Evolutionary conservation across 2,797 vertebrate genomes (phyloP).

Genomic region (Tragopan temminckii): DNA sequence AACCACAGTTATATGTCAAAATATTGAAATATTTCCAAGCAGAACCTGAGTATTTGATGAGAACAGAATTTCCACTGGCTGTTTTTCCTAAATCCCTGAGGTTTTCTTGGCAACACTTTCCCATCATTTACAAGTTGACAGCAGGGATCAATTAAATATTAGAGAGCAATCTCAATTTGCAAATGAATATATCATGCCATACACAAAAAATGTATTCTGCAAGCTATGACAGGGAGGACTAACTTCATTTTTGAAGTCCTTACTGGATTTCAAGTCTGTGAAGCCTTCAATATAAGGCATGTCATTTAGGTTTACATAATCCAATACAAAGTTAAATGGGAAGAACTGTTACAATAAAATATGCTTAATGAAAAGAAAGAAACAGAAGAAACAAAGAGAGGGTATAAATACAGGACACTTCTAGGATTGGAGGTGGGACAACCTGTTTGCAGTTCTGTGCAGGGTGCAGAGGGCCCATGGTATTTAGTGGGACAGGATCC

Average conservation of each 20-base stretch:
- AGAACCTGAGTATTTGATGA: not conserved
- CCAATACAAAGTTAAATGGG: not conserved
- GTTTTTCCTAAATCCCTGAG: not conserved
- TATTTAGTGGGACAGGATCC: not conserved
- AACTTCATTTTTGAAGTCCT: not conserved
- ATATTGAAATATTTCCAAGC: not conserved
- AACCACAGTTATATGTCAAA: not conserved
- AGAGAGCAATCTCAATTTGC: not conserved
- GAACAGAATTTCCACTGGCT: not conserved
- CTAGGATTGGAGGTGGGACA: fast-evolving
- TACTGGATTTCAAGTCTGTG: not conserved
- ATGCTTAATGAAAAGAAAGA: not conserved
- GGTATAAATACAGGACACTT: not conserved
- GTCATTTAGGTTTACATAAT: not conserved
- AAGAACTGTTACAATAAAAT: not conserved
- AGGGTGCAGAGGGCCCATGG: fast-evolving
- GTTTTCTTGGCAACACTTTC: not conserved
- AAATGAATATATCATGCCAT: not conserved
- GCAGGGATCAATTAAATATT: not conserved
- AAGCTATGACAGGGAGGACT: not conserved
- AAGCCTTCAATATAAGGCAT: not conserved
- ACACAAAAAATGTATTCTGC: not conserved
- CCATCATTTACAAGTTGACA: not conserved
- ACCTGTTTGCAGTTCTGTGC: not conserved
- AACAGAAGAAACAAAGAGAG: not conserved